phyloP scores from a whole-genome alignment of 2,113 vertebrate species.

The Odobenus rosmarus region DNA sequence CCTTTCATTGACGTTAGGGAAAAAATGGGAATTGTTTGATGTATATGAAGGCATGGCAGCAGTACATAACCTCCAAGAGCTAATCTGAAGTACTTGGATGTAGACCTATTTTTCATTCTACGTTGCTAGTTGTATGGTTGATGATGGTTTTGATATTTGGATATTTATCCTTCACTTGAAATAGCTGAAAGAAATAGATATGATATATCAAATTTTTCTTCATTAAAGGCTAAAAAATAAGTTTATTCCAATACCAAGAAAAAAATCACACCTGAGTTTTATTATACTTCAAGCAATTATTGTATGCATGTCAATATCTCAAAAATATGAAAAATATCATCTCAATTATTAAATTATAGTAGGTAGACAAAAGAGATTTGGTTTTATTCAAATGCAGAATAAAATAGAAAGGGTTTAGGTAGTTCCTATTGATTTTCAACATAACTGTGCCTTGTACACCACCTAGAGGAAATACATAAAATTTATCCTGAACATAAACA shows the following conservation, averaged over 20 bases:
- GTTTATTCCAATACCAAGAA: slow-evolving; percentile 23
- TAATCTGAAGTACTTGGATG: not conserved
- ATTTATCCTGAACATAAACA: not conserved
- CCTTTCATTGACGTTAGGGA: not conserved
- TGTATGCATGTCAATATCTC: not conserved
- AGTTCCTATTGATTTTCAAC: not conserved
- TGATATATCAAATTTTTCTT: not conserved
- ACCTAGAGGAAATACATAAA: slow-evolving; percentile 68
- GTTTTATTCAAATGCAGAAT: slow-evolving; percentile 40
- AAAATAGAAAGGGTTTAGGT: not conserved
- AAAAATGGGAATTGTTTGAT: not conserved
- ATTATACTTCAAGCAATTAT: not conserved
- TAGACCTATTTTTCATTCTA: not conserved
- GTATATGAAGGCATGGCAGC: not conserved
- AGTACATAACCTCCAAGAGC: not conserved
- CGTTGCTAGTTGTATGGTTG: not conserved
- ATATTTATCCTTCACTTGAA: not conserved
- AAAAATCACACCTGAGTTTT: not conserved
- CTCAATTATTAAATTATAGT: not conserved
- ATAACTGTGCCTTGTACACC: slow-evolving; percentile 53
- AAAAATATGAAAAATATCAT: not conserved
- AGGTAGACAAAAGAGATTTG: not conserved
- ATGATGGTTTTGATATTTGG: not conserved
- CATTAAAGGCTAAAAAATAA: not conserved
- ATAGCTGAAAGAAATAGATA: not conserved